Conservation (phyloP, 2,888 invertebrate genomes). For the Cepaea hortensis region DNA sequence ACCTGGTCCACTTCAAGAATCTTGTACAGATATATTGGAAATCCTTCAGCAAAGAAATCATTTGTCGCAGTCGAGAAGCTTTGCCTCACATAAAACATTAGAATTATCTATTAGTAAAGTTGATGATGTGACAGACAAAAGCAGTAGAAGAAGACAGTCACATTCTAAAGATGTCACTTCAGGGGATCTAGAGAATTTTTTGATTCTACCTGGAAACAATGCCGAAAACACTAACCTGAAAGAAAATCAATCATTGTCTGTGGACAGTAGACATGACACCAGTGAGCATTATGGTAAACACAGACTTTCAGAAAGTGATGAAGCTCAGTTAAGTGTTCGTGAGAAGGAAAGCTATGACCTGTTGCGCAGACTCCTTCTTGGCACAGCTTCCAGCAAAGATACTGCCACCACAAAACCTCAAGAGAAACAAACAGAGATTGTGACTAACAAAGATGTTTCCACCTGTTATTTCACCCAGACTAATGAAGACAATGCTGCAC, state of each 20-base stretch:
- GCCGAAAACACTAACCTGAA: neutral
- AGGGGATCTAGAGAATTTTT: constrained; percentile 34
- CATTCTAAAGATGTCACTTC: neutral
- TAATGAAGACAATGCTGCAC: neutral
- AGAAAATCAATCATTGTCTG: neutral
- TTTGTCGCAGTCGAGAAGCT: neutral
- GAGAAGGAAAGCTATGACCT: constrained; percentile 16
- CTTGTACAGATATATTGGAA: neutral
- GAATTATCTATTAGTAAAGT: neutral
- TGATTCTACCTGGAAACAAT: neutral
- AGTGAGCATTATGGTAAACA: neutral
- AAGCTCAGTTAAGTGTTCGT: neutral
- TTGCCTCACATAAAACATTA: neutral
- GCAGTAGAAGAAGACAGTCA: neutral
- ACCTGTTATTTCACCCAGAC: neutral
- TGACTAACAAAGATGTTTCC: neutral
- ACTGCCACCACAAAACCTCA: neutral
- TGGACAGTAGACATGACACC: neutral
- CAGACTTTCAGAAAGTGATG: neutral
- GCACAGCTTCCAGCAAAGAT: neutral
- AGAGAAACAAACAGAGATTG: neutral
- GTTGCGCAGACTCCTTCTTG: constrained; percentile 25
- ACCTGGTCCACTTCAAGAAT: neutral
- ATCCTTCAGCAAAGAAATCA: neutral
- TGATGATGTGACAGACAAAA: neutral